Evolutionary conservation across 2,888 invertebrate species (phyloP), one percentile per base, ranked within the genome.

Genomic region (Chloromyia formosa): DNA sequence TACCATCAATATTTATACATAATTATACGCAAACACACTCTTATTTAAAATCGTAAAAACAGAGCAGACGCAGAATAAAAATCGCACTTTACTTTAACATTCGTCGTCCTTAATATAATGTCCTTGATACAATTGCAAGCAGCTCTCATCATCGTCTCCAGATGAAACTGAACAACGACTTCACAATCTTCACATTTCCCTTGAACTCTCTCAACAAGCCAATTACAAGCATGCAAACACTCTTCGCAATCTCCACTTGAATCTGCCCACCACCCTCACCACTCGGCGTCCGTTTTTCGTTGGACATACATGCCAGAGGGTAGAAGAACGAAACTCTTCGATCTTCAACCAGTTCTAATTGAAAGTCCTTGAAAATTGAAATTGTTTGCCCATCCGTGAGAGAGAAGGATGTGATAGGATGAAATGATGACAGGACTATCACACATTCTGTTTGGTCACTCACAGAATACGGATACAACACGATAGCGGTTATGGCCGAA

Each of bases 311-410:
- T 49, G 49, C 2, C n/a, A 35, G 2, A 35, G 2, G 27, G 27
- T 7, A 49, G 12, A 49, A n/a, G 12, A 49, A 49, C 16, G 14
- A 12, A 12, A 49, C 16, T 49, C 49, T n/a, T n/a, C 14, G 49
- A 49, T n/a, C 12, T 49, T 10, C 12, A 49, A 49, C 49, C 49
- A 49, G 49, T 10, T 49, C 49, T 49, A 49, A 49, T 49, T 49
- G 49, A 49, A 49, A 49, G 49, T 49, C 49, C 49, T 49, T 49
- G 49, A 49, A 49, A 49, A 49, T 49, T 49, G 49, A 49, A 49
- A 49, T 49, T 49, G 49, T 49, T 49, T 49, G 49, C 16, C 16
- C 49, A 35, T 35, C 27, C 27, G 27, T 35, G 27, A 35, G 27
- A 35, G 27, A 35, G 49, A 49, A 49, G 49, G 16, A n/a, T 49